phyloP scores from a whole-genome alignment of 1,140 invertebrate species.

The Ceratosolen fusciceps region DNA sequence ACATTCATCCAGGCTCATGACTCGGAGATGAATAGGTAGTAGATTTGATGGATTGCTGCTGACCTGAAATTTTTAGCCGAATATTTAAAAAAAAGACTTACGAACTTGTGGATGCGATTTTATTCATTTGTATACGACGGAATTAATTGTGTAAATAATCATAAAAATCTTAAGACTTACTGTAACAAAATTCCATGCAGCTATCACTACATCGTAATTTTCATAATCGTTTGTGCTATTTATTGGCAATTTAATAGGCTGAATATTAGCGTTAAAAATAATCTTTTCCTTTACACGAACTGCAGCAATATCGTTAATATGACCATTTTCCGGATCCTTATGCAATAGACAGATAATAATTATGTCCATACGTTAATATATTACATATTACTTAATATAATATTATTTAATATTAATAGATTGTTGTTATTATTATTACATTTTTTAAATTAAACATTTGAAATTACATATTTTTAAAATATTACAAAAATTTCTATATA shows the following conservation, averaged over 20 bases:
- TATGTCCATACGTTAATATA: no score
- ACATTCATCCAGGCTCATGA: neutral
- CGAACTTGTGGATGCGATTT: no score
- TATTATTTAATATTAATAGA: no score
- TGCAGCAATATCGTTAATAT: conserved; percentile 13
- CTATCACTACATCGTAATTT: neutral
- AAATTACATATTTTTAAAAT: no score
- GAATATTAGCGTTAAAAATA: neutral
- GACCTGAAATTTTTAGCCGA: neutral
- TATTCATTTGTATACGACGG: no score
- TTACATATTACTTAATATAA: no score
- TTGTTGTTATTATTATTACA: no score
- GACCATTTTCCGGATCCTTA: neutral
- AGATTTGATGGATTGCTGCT: neutral
- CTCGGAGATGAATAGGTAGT: neutral
- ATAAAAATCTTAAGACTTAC: neutral
- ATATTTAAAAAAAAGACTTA: no score
- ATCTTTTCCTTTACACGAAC: neutral
- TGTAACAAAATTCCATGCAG: neutral
- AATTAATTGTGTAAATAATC: no score
- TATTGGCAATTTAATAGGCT: conserved; percentile 2
- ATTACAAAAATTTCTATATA: no score
- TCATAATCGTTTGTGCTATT: neutral
- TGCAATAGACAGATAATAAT: neutral
- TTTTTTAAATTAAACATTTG: no score